A percentile compares a stretch with the other conserved stretches of the same genome.
Conservation (phyloP, 2,113 vertebrate species). For the Prunella himalayana region DNA sequence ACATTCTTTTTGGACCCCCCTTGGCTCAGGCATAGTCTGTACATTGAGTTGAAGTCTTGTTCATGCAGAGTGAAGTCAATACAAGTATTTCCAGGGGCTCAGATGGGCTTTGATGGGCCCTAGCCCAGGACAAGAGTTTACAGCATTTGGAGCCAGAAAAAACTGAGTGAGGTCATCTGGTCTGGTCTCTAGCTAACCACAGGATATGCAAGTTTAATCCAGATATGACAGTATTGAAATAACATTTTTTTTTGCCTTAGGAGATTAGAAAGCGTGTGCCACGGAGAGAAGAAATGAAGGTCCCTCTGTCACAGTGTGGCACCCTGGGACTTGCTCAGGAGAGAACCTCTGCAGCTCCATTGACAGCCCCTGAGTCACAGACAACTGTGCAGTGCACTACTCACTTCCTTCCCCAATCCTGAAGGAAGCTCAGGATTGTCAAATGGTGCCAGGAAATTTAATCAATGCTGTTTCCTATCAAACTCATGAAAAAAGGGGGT, state of each 20-base stretch:
- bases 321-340: neutral
- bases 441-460: neutral
- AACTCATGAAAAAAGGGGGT: neutral
- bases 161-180: neutral
- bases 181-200: neutral
- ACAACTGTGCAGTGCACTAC: rapidly evolving
- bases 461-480: neutral
- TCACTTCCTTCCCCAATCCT: neutral
- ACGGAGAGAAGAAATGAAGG: neutral
- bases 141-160: neutral
- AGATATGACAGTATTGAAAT: neutral
- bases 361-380: neutral
- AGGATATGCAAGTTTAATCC: neutral
- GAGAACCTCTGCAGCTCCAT: neutral
- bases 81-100: neutral
- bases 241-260: neutral
- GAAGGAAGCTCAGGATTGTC: neutral
- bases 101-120: neutral
- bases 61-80: neutral
- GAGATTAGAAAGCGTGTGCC: neutral
- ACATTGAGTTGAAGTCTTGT: neutral
- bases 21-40: neutral
- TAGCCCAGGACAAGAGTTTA: neutral
- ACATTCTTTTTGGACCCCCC: neutral
- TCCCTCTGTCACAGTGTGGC: neutral